Conservation (phyloP, 2,113 vertebrate genomes). For the Rhinolophus sinicus region DNA sequence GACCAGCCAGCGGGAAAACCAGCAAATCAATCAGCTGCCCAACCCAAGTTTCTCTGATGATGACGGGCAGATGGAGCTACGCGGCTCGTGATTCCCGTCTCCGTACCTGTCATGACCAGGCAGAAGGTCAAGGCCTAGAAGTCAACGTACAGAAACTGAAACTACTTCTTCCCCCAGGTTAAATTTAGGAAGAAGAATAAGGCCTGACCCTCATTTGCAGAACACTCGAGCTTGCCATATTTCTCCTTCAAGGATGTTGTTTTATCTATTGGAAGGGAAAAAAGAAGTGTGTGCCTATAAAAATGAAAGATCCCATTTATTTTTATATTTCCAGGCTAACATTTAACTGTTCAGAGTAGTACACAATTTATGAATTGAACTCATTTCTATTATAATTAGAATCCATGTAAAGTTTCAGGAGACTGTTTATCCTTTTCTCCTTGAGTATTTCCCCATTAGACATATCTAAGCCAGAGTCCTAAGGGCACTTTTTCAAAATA, state of each 20-base stretch:
- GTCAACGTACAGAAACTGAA: conserved; percentile 2
- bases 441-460: neutral
- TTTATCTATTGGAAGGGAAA: conserved; percentile 69
- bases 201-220: conserved; percentile 47
- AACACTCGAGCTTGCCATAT: conserved; percentile 40
- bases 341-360: conserved; percentile 69
- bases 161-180: neutral
- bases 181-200: conserved; percentile 67
- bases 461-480: conserved; percentile 25
- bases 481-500: conserved; percentile 47
- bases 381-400: conserved; percentile 62
- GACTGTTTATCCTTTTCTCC: neutral
- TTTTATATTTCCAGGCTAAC: conserved; percentile 68
- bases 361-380: conserved; percentile 59
- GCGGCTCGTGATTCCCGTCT: conserved; percentile 61
- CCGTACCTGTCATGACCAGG: neutral
- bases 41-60: neutral
- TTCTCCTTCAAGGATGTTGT: conserved; percentile 70
- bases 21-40: conserved; percentile 52
- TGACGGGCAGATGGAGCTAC: neutral
- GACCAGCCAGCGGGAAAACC: conserved; percentile 37
- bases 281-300: conserved; percentile 2
- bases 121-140: neutral
- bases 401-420: neutral
- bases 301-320: conserved; percentile 63